phyloP scores from a whole-genome alignment of 2,113 vertebrate species.

The Orcinus orca region DNA sequence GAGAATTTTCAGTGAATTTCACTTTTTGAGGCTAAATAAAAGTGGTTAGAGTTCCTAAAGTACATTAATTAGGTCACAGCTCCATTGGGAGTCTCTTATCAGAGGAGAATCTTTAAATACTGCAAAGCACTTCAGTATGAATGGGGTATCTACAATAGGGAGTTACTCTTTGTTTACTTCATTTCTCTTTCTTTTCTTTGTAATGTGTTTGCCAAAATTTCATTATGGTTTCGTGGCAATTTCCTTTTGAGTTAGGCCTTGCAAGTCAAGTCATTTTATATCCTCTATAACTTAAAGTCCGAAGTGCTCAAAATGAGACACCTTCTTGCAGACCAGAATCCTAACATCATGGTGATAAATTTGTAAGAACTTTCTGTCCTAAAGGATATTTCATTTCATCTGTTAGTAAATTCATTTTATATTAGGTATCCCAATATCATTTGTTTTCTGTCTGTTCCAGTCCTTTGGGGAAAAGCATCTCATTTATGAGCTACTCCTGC shows the following conservation, averaged over 20 bases:
- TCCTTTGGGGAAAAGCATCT: slow-evolving; percentile 42
- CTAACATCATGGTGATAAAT: slow-evolving; percentile 29
- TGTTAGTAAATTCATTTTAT: slow-evolving; percentile 64
- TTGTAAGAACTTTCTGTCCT: slow-evolving; percentile 31
- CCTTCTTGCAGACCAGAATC: neutral
- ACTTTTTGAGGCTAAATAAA: neutral
- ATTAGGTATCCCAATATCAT: slow-evolving; percentile 50
- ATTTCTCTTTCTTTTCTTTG: slow-evolving; percentile 49
- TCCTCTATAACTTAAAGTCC: slow-evolving; percentile 59
- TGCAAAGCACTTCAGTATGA: slow-evolving; percentile 50
- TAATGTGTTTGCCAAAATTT: slow-evolving; percentile 59
- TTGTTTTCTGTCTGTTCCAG: slow-evolving; percentile 56
- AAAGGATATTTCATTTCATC: slow-evolving; percentile 54
- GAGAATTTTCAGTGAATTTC: neutral
- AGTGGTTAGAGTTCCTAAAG: neutral
- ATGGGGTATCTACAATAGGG: slow-evolving; percentile 47
- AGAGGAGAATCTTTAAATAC: slow-evolving; percentile 65
- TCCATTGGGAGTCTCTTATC: slow-evolving; percentile 52
- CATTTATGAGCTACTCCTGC: slow-evolving; percentile 42
- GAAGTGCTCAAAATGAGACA: slow-evolving; percentile 39
- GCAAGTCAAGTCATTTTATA: slow-evolving; percentile 52
- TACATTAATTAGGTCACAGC: slow-evolving; percentile 47
- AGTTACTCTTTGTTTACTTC: slow-evolving; percentile 39
- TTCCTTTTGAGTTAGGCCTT: slow-evolving; percentile 49
- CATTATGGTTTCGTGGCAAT: slow-evolving; percentile 34